Base-by-base conservation (phyloP, 2,113 vertebrate genomes). In the Pseudolaguvia tuberculata region DNA sequence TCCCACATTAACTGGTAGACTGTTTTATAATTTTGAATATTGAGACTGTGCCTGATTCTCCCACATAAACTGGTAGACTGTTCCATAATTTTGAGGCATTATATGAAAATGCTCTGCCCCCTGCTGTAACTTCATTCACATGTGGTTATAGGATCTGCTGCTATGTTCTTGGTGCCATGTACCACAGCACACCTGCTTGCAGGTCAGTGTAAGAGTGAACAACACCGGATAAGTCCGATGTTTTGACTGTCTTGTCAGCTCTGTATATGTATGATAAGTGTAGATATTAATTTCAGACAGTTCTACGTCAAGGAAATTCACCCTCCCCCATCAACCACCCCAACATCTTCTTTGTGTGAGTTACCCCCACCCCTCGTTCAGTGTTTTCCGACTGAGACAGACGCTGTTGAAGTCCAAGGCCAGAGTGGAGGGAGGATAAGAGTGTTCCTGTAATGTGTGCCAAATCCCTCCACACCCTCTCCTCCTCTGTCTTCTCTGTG, bases 341-440 rank as follows among this genome's bases (percentile, higher is more conserved):
- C 15, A 50, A 18, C 20, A 23, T 27, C 61, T 3, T 20, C 17
- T 53, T 11, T 69, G 35, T 56, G 35, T 69, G 9, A 63, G 31
- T 77, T 39, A 35, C 50, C 31, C 56, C 47, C 48, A 53, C n/a
- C 31, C 35, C 70, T 72, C 23, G 45, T 8, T 31, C 21, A 20
- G 3, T 48, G 13, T 17, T 52, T 53, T 5, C 42, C 27, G 20
- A 27, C 35, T 63, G 45, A 45, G 48, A 13, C 13, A 56, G 53
- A 47, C 25, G 52, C 29, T 76, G 57, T 56, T 53, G 39, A 65
- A 73, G 62, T 76, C 47, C 85, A 88, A 86, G 88, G 89, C 74
- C 83, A 45, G 25, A 45, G 70, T 55, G 27, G 52, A 39, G 14
- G 4, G 66, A 52, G 78, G 48, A 78, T 75, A 72, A 78, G 62